Evolutionary conservation across 2,797 vertebrate genomes (phyloP).

Genomic region (Neoniphon sammara): DNA sequence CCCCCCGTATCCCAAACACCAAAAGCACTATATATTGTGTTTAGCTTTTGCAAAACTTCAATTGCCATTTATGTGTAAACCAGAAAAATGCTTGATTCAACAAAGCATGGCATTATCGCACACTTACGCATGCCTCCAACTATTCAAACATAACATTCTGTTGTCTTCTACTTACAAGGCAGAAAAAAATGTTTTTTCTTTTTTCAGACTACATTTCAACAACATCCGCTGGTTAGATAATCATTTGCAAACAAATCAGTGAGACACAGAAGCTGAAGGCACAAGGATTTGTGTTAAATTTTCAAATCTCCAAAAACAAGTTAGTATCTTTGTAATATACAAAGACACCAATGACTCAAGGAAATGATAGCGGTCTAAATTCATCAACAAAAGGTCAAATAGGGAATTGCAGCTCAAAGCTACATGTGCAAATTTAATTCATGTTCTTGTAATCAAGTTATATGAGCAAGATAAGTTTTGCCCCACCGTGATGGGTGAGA

Average conservation of each 20-base stretch:
- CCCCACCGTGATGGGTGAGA: constrained; percentile 11
- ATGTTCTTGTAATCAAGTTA: constrained; percentile 44
- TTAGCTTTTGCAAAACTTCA: neutral
- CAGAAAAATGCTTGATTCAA: constrained; percentile 13
- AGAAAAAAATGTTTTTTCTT: neutral
- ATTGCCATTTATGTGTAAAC: constrained; percentile 2
- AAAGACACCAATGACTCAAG: constrained; percentile 18
- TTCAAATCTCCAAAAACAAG: neutral
- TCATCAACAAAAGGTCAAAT: constrained; percentile 46
- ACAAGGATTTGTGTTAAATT: constrained; percentile 11
- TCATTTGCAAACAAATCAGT: constrained; percentile 37
- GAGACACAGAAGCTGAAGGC: constrained; percentile 4
- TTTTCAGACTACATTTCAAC: constrained; percentile 12
- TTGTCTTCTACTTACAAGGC: neutral
- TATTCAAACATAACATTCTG: neutral
- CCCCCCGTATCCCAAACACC: neutral
- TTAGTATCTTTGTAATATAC: constrained; percentile 31
- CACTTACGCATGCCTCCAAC: neutral
- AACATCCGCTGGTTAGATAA: constrained; percentile 37
- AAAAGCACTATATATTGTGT: neutral
- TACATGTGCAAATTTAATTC: constrained; percentile 45
- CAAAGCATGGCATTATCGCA: constrained; percentile 12
- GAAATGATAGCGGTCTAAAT: constrained; percentile 28
- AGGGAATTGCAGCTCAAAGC: constrained; percentile 55
- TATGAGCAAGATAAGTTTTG: constrained; percentile 45